Percentiles rank a stretch among this genome's conserved stretches.
Conservation (phyloP, 2,797 vertebrate genomes). For the Fistularia commersonii region DNA sequence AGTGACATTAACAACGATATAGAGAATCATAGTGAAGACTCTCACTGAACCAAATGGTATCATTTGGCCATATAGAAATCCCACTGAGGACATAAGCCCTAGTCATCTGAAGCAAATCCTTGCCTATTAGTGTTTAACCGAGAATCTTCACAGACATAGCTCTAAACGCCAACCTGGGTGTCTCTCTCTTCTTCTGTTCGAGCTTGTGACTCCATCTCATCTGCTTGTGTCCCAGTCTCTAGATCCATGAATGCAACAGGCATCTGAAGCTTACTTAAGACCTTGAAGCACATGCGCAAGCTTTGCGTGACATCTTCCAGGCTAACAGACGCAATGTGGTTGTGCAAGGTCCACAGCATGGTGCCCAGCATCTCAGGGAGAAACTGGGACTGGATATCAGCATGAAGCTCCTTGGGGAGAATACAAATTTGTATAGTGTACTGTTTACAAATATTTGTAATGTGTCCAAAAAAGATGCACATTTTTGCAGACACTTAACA, state of each 20-base stretch:
- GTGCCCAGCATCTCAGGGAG: slow-evolving; percentile 90
- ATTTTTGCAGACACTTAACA: neutral
- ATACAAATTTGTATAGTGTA: slow-evolving; percentile 8
- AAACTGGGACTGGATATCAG: slow-evolving; percentile 91
- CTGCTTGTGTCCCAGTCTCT: slow-evolving; percentile 60
- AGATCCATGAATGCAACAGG: slow-evolving; percentile 87
- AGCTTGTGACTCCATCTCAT: slow-evolving; percentile 24
- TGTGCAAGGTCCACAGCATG: slow-evolving; percentile 80
- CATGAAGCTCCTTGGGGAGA: slow-evolving; percentile 86
- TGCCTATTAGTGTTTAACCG: too few relatives aligned
- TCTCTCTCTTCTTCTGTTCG: slow-evolving; percentile 30
- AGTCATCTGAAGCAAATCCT: too few relatives aligned
- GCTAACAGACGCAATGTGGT: slow-evolving; percentile 74
- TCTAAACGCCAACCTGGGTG: slow-evolving; percentile 32
- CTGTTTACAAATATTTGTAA: neutral
- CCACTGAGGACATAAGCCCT: too few relatives aligned
- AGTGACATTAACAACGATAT: too few relatives aligned
- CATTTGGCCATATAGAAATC: too few relatives aligned
- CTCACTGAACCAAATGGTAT: too few relatives aligned
- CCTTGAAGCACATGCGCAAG: slow-evolving; percentile 88
- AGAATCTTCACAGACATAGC: neutral
- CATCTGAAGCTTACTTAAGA: slow-evolving; percentile 97
- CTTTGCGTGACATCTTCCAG: slow-evolving; percentile 86
- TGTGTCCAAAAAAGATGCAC: neutral
- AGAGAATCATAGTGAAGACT: too few relatives aligned